A percentile compares a stretch with the other conserved stretches of the same genome.
Evolutionary conservation across 2,113 vertebrate genomes (phyloP).

Genomic region (Puntigrus tetrazona): DNA sequence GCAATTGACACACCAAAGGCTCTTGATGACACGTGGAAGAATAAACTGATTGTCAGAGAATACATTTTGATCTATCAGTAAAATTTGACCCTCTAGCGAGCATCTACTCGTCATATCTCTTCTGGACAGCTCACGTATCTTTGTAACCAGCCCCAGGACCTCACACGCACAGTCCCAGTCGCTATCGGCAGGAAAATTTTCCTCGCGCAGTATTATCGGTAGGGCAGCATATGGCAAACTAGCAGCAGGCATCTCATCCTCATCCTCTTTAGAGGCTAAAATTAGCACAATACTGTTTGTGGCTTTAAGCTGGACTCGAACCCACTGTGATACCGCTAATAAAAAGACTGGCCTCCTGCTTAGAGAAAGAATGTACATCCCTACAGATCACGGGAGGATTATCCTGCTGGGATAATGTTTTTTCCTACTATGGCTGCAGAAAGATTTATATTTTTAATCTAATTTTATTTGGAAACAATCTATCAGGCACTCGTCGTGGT

Average conservation of each 20-base stretch:
- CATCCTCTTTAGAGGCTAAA: conserved; percentile 99
- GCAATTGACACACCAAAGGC: conserved; percentile 74
- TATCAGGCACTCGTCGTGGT: conserved; percentile 5
- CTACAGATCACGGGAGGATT: conserved; percentile 47
- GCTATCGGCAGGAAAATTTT: conserved; percentile 81
- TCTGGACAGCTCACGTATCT: conserved; percentile 1
- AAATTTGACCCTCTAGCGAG: not conserved
- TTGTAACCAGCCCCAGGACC: conserved; percentile 25
- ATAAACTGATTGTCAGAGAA: not conserved
- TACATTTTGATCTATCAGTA: not conserved
- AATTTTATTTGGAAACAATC: conserved; percentile 43
- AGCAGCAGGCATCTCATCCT: conserved; percentile 95
- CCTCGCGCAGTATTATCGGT: conserved; percentile 87
- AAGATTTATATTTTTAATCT: conserved; percentile 47
- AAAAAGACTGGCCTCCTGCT: conserved; percentile 56
- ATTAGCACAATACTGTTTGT: conserved; percentile 92
- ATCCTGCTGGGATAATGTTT: conserved; percentile 42
- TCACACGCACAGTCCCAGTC: conserved; percentile 62
- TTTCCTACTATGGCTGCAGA: conserved; percentile 12
- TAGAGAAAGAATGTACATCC: conserved; percentile 36
- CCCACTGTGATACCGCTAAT: conserved; percentile 77
- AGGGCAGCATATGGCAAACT: conserved; percentile 92
- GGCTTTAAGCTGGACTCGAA: conserved; percentile 80
- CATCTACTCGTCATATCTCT: conserved; percentile 18
- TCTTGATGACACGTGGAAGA: conserved; percentile 8